Evolutionary conservation across 2,888 invertebrate species (phyloP).

Genomic region (Rhynchonema sp.): DNA sequence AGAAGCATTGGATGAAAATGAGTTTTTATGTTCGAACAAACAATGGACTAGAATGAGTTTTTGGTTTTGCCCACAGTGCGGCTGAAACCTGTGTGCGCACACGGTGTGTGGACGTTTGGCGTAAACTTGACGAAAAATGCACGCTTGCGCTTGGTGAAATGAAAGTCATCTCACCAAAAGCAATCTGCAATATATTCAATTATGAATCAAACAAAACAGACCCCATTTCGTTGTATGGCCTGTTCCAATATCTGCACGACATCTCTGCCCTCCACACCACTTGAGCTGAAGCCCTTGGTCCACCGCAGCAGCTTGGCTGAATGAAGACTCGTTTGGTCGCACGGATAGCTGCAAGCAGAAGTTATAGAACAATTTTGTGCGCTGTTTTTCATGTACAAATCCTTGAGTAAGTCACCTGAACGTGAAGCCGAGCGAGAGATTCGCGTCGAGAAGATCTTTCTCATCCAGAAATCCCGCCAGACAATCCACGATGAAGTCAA

Average conservation of each 20-base stretch:
- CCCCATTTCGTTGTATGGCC: constrained; percentile 34
- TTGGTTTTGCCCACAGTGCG: too few relatives aligned
- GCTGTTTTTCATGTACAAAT: background rate
- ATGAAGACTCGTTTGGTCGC: background rate
- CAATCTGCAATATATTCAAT: too few relatives aligned
- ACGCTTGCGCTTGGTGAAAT: too few relatives aligned
- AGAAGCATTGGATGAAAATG: too few relatives aligned
- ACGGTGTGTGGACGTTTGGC: too few relatives aligned
- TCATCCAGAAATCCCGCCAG: constrained; percentile 72
- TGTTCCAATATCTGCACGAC: constrained; percentile 69
- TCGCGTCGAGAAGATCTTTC: constrained; percentile 51
- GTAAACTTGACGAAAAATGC: too few relatives aligned
- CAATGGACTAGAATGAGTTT: too few relatives aligned
- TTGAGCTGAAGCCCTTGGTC: constrained; percentile 91
- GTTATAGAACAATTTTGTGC: background rate
- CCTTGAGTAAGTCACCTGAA: constrained; percentile 42
- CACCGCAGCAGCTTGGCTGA: constrained; percentile 39
- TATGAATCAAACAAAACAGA: too few relatives aligned
- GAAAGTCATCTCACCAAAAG: too few relatives aligned
- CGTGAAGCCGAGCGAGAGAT: constrained; percentile 76
- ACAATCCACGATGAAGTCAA: constrained; percentile 87
- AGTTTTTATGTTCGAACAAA: too few relatives aligned
- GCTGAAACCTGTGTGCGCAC: too few relatives aligned
- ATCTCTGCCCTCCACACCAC: constrained; percentile 68
- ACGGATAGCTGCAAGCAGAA: background rate